Evolutionary conservation across 1,140 invertebrate genomes (phyloP).

Genomic region (Scylla paramamosain): DNA sequence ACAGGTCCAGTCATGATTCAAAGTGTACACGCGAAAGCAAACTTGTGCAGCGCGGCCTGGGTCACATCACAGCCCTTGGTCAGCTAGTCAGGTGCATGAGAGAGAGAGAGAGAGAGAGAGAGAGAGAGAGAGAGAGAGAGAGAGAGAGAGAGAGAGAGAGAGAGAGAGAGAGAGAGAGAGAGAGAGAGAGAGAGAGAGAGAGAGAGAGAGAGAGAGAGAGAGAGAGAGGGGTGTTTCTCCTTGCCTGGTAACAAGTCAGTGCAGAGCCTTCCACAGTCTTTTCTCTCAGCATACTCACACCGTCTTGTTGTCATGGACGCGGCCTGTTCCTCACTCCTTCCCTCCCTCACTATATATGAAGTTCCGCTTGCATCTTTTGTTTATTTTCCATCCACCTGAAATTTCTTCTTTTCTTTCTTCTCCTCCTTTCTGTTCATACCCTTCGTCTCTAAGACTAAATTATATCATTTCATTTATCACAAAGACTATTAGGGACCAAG

Average conservation of each 20-base stretch:
- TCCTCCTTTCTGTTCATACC: background rate
- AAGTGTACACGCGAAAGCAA: background rate
- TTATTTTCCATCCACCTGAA: too few relatives aligned
- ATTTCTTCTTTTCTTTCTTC: background rate
- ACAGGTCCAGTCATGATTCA: background rate
- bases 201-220: background rate
- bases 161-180: too few relatives aligned
- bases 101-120: background rate
- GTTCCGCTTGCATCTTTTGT: background rate
- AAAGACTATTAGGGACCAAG: too few relatives aligned
- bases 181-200: background rate
- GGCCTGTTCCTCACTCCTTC: background rate
- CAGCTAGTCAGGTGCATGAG: background rate
- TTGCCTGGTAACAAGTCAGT: background rate
- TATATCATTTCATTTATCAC: too few relatives aligned
- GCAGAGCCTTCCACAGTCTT: background rate
- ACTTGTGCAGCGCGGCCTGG: too few relatives aligned
- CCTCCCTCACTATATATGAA: background rate
- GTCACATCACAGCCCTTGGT: background rate
- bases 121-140: too few relatives aligned
- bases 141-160: too few relatives aligned
- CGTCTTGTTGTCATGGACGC: background rate
- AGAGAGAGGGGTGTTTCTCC: background rate
- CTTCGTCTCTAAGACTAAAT: background rate
- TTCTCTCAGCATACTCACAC: background rate